These are phyloP conservation scores for Caenorhabditis sp. DNA, from an alignment of 2,888 invertebrate genomes.

Conservation along the genomic window DNA sequence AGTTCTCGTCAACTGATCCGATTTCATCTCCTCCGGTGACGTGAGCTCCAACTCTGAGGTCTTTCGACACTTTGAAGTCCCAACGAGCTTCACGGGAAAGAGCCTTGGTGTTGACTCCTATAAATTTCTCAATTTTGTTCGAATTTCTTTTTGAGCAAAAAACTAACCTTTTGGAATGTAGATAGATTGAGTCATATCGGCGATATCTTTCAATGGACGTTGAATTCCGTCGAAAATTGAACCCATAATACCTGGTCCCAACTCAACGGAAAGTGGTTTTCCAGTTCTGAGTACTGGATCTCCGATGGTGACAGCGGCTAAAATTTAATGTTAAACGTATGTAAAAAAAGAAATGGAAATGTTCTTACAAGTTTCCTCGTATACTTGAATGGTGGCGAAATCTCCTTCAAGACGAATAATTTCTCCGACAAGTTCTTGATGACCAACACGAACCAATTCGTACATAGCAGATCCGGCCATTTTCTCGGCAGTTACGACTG, in stretches of 20 bases:
- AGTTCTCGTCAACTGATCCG: constrained; percentile 94
- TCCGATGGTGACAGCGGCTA: constrained; percentile 96
- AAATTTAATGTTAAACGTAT: not conserved
- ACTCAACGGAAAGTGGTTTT: constrained; percentile 96
- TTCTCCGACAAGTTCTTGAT: constrained; percentile 96
- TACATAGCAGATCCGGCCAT: constrained; percentile 98
- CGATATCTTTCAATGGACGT: constrained; percentile 92
- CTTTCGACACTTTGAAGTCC: constrained; percentile 84
- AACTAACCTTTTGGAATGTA: constrained; percentile 96
- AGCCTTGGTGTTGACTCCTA: constrained; percentile 85
- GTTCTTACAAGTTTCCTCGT: constrained; percentile 75
- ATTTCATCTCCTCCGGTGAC: constrained; percentile 95
- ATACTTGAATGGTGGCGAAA: constrained; percentile 98
- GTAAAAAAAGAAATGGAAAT: not conserved
- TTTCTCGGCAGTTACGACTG: constrained; percentile 97
- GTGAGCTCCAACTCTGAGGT: constrained; percentile 86
- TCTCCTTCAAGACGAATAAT: constrained; percentile 99
- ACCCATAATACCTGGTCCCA: constrained; percentile 98
- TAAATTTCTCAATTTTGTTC: constrained; percentile 9
- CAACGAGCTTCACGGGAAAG: constrained; percentile 83
- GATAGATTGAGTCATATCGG: constrained; percentile 90
- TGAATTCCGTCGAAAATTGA: constrained; percentile 99
- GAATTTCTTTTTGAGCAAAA: too few species aligned
- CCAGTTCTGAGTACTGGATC: constrained; percentile 98
- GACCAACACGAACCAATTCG: constrained; percentile 98